phyloP scores from a whole-genome alignment of 2,113 vertebrate species.

The Typhlomys cinereus region DNA sequence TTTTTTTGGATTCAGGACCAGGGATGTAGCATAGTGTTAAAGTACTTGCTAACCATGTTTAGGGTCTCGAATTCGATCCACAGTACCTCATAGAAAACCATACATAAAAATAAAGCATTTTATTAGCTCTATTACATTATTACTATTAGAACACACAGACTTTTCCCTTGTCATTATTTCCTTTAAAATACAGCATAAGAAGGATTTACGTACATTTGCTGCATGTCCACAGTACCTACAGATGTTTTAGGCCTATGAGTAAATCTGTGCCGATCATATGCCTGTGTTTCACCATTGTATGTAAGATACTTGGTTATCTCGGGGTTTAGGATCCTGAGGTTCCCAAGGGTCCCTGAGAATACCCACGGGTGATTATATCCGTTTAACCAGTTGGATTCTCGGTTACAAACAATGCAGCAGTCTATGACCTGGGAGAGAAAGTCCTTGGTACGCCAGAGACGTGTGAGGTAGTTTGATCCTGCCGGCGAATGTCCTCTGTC shows the following conservation, averaged over 20 bases:
- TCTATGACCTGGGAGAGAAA: not conserved
- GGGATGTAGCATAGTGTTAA: not conserved
- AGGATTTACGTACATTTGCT: not conserved
- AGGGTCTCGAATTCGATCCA: not conserved
- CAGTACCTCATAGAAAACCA: not conserved
- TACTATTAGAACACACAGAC: not conserved
- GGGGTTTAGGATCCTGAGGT: not conserved
- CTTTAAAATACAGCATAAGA: not conserved
- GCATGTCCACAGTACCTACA: too few relatives aligned
- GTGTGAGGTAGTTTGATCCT: accelerated
- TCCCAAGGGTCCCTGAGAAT: not conserved
- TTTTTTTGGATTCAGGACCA: too few relatives aligned
- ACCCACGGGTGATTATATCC: too few relatives aligned
- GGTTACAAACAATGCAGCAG: not conserved
- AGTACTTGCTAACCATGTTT: not conserved
- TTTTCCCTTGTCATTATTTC: not conserved
- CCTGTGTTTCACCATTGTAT: not conserved
- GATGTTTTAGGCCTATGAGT: too few relatives aligned
- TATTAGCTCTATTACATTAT: not conserved
- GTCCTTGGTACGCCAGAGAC: not conserved
- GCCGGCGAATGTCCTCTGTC: too few relatives aligned
- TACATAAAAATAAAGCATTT: not conserved
- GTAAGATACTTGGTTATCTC: too few relatives aligned
- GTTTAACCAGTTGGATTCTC: not conserved
- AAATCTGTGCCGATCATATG: not conserved